Base-by-base conservation (phyloP, 2,888 invertebrate species). In the Tenthredo mesomela region DNA sequence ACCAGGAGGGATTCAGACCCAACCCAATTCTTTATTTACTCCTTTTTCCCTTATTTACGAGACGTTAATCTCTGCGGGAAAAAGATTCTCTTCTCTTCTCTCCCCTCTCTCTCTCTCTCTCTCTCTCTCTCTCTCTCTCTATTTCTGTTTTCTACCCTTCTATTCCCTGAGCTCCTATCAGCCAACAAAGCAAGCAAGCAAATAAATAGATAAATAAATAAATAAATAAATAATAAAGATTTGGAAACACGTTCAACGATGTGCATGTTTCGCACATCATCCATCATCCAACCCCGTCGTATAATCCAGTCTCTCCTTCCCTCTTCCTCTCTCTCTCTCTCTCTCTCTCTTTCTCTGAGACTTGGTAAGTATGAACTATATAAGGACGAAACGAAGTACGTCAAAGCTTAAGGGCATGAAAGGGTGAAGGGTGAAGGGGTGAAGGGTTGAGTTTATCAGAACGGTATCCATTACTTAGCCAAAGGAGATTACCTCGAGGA, bases 381-480 rank as follows among this genome's bases (percentile, higher is more conserved):
- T n/a, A 25, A 15, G 12, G 61, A 9, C 61, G 61, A 47, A 12
- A 85, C 43, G 12, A 43, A 85, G 85, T 70, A 67, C 65, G 67
- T 15, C 67, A 61, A 70, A 21, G 37, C 54, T 58, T 65, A 40
- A 21, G 33, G 67, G 54, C 29, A 82, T 54, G 25, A 40, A 18
- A 21, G 12, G 65, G 65, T 21, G 65, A 78, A 77, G 50, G 78
- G 47, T 21, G 58, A n/a, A 47, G n/a, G 12, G 65, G 65, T 21
- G 65, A 78, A 77, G 50, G 78, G 47, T 21, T 47, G 18, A 47
- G 67, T 90, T 91, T 90, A 91, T 91, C 91, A 89, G 88, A 77
- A 84, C 80, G 88, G 88, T 88, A 91, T 91, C 89, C 91, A 91
- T 91, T 91, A 91, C 90, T 90, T 90, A 91, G 89, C 88, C 88